Base-by-base conservation (phyloP, 2,113 vertebrate genomes). In the Petromus typicus region DNA sequence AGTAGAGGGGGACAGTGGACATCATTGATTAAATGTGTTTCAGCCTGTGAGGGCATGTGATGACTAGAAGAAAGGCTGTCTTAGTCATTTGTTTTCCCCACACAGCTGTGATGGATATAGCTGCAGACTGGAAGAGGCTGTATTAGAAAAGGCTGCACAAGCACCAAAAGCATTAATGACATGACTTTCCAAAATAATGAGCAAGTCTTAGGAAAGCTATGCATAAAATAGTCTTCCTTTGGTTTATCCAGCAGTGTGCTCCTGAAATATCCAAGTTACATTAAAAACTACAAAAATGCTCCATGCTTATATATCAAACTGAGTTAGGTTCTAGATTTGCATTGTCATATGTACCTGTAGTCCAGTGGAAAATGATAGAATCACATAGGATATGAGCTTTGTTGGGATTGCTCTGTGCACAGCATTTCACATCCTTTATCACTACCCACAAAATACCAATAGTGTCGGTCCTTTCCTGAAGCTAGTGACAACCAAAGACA, bases 231-330 rank as follows among this genome's bases (percentile, higher is more conserved):
- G 0, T 48, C 40, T 89, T 69, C 5, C 27, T 13, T 81, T 5
- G 5, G 0, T 63, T 78, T 59, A 78, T 69, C 59, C 54, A 27
- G 13, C 69, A n/a, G 4, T 25, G 14, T 66, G 12, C 51, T 88
- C 56, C 43, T 66, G 20, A 34, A 48, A 78, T 67, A 43, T 30
- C 22, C n/a, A 89, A 8, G 7, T 80, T 78, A 48, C 22, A 76
- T 45, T 81, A 71, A 95, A 43, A 82, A 11, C 54, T 90, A 48
- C 34, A 69, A 34, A 75, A 51, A 76, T 66, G 27, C 43, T 82
- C 32, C 27, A 18, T 54, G 3, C 79, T 82, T 56, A 59, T 43
- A 10, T 25, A 30, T 54, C 64, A 37, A 79, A 37, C 37, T 7
- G 40, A 66, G 7, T 57, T 89, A 20, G 8, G 13, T 57, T 81